Base-by-base conservation (phyloP, 2,888 invertebrate species). In the Lasiommata megera region DNA sequence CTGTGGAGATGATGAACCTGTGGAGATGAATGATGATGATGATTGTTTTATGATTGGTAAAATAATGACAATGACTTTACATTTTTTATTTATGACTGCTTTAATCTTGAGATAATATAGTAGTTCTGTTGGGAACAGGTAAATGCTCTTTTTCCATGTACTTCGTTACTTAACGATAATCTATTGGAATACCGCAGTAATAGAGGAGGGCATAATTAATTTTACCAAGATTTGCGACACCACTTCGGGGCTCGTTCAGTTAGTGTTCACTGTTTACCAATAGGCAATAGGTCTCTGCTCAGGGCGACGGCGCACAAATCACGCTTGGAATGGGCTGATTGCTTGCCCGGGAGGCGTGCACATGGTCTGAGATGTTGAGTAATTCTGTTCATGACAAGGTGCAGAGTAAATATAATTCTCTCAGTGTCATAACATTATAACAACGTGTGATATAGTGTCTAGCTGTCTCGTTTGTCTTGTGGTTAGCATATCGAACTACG, bases 101-200 rank as follows among this genome's bases (percentile, higher is more conserved):
- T n/a, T n/a, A n/a, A n/a, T n/a, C n/a, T n/a, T n/a, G n/a, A n/a
- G n/a, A n/a, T n/a, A n/a, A n/a, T n/a, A n/a, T n/a, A n/a, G n/a
- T n/a, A n/a, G n/a, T n/a, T n/a, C n/a, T n/a, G n/a, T n/a, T n/a
- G n/a, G n/a, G n/a, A n/a, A n/a, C n/a, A n/a, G n/a, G n/a, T n/a
- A n/a, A n/a, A n/a, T n/a, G n/a, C n/a, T n/a, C n/a, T n/a, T n/a
- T n/a, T n/a, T n/a, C n/a, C n/a, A n/a, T n/a, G n/a, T n/a, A n/a
- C n/a, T n/a, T n/a, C n/a, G n/a, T n/a, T n/a, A 65, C 65, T 47
- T 34, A 50, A 54, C 53, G 55, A 61, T 61, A 54, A 62, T 61
- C 56, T 57, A 63, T 62, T 54, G 52, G 52, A 54, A 54, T 16
- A 47, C 38, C 47, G 44, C 43, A 44, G 57, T 48, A 57, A 60